These are phyloP conservation scores for Eolophus roseicapilla DNA, from an alignment of 2,113 vertebrate species.

Conservation along the genomic window DNA sequence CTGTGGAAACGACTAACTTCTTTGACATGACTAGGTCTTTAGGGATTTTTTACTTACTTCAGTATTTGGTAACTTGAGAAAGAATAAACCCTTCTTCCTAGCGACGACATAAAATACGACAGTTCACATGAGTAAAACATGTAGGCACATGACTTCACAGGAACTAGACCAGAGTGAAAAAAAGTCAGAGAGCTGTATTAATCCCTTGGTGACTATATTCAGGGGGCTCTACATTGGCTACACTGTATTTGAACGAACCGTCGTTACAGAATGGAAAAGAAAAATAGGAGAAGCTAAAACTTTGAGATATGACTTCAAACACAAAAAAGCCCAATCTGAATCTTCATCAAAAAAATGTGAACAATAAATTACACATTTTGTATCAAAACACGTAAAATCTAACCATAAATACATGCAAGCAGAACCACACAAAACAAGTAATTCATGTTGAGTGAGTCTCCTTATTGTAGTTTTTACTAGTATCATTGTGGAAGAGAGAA, in stretches of 20 bases:
- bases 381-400: neutral
- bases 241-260: neutral
- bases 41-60: neutral
- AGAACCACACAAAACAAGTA: neutral
- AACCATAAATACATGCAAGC: neutral
- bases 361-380: neutral
- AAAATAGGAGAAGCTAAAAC: neutral
- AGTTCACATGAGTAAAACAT: neutral
- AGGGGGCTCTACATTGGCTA: neutral
- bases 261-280: neutral
- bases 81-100: neutral
- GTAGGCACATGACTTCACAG: conserved; percentile 21
- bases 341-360: neutral
- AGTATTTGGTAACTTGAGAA: neutral
- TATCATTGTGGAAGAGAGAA: neutral
- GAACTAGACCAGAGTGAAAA: neutral
- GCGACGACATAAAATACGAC: accelerated
- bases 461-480: neutral
- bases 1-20: neutral
- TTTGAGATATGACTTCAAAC: neutral
- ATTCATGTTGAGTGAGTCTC: neutral
- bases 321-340: neutral
- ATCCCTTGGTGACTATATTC: neutral
- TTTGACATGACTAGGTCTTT: neutral
- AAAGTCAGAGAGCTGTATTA: neutral